phyloP scores from a whole-genome alignment of 2,888 invertebrate genomes.

The Lymantria monacha region DNA sequence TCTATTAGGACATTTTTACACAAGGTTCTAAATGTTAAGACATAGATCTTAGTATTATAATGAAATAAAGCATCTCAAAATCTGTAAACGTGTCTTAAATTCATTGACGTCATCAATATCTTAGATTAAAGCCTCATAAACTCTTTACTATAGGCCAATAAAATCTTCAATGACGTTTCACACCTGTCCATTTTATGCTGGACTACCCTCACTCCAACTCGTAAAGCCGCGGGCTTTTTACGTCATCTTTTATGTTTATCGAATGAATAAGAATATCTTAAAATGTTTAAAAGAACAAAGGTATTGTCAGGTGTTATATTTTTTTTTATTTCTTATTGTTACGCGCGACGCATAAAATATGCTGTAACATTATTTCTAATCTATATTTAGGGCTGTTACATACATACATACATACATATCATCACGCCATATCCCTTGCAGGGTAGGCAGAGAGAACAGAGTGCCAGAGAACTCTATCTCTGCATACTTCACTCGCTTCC shows the following conservation, averaged over 20 bases:
- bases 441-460: no score
- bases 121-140: slow-evolving; percentile 11
- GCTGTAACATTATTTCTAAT: no score
- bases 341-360: no score
- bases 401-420: no score
- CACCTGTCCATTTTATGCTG: slow-evolving; percentile 19
- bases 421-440: no score
- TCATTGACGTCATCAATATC: slow-evolving; percentile 2
- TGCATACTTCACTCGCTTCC: no score
- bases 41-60: no score
- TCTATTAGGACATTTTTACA: no score
- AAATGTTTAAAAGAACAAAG: slow-evolving; percentile 7
- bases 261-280: slow-evolving; percentile 21
- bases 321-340: background rate
- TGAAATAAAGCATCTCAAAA: background rate
- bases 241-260: slow-evolving; percentile 16
- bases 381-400: no score
- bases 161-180: slow-evolving; percentile 12
- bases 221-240: slow-evolving; percentile 18
- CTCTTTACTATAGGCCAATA: slow-evolving; percentile 14
- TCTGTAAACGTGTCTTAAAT: slow-evolving; percentile 1
- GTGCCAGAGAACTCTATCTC: no score
- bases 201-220: slow-evolving; percentile 16
- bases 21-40: no score
- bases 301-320: background rate